Percentiles rank a stretch among this genome's conserved stretches.
Evolutionary conservation across 2,113 vertebrate genomes (phyloP).

Genomic region (Recurvirostra avosetta): DNA sequence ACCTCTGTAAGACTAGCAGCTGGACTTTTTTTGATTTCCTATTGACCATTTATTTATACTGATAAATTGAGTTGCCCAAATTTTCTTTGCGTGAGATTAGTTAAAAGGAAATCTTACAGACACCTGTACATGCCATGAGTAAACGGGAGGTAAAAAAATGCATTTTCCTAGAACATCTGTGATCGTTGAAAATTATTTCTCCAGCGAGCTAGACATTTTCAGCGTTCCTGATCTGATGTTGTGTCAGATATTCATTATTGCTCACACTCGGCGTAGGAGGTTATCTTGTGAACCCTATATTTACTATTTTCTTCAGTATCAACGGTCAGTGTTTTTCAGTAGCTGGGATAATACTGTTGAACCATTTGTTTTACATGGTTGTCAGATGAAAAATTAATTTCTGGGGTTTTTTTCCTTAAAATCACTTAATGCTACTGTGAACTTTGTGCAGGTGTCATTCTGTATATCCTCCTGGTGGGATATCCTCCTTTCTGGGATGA

Average conservation of each 20-base stretch:
- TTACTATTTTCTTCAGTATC: background rate
- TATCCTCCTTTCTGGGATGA: slow-evolving; percentile 99
- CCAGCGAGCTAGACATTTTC: background rate
- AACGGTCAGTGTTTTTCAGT: background rate
- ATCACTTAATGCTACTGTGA: background rate
- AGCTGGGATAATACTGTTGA: background rate
- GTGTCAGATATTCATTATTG: background rate
- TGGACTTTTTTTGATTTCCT: background rate
- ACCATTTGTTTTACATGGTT: background rate
- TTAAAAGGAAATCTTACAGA: background rate
- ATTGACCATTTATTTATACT: background rate
- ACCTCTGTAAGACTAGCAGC: background rate
- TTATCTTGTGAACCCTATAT: background rate
- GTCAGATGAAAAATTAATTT: background rate
- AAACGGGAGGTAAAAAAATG: background rate
- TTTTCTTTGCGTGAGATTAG: background rate
- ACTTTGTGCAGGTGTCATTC: slow-evolving; percentile 87
- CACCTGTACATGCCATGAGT: background rate
- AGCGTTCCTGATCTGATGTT: background rate
- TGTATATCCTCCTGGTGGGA: slow-evolving; percentile 96
- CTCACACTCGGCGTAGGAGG: accelerated
- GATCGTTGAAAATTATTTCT: background rate
- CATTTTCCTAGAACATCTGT: background rate
- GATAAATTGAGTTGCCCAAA: background rate
- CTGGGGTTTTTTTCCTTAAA: background rate